Evolutionary conservation across 2,888 invertebrate genomes (phyloP).

Genomic region (Cantharis nigra): DNA sequence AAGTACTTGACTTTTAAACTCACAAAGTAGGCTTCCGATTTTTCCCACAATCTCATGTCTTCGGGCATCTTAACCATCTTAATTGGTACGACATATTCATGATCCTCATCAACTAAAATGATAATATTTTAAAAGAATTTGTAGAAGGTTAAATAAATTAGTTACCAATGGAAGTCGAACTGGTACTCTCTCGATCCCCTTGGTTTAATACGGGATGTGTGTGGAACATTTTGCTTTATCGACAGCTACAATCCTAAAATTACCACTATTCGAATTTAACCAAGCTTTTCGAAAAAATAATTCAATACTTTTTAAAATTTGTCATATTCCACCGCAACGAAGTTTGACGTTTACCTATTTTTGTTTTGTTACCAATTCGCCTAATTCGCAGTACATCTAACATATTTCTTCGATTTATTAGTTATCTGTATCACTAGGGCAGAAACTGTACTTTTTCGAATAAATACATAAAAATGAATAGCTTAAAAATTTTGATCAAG

Average conservation of each 20-base stretch:
- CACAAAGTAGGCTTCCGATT: slow-evolving; percentile 83
- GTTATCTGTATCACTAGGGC: too few relatives aligned
- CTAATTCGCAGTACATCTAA: background rate
- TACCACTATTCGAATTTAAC: background rate
- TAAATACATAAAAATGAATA: too few relatives aligned
- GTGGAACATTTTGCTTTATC: slow-evolving; percentile 4
- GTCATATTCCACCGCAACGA: background rate
- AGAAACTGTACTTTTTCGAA: too few relatives aligned
- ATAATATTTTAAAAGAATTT: background rate
- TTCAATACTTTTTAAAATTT: background rate
- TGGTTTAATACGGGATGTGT: background rate
- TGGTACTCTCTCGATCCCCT: background rate
- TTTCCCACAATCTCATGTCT: slow-evolving; percentile 81
- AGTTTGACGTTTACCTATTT: background rate
- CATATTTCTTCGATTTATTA: too few relatives aligned
- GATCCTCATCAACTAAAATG: slow-evolving; percentile 58
- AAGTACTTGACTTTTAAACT: slow-evolving; percentile 34
- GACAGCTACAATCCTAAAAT: background rate
- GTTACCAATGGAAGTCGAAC: slow-evolving; percentile 3
- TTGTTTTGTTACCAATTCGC: background rate
- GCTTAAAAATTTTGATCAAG: background rate
- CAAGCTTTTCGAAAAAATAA: background rate
- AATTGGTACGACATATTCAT: slow-evolving; percentile 67
- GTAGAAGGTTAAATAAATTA: background rate
- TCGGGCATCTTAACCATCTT: slow-evolving; percentile 67